These are phyloP conservation scores for Spilogale gracilis DNA, from an alignment of 2,113 vertebrate genomes.

Conservation along the genomic window DNA sequence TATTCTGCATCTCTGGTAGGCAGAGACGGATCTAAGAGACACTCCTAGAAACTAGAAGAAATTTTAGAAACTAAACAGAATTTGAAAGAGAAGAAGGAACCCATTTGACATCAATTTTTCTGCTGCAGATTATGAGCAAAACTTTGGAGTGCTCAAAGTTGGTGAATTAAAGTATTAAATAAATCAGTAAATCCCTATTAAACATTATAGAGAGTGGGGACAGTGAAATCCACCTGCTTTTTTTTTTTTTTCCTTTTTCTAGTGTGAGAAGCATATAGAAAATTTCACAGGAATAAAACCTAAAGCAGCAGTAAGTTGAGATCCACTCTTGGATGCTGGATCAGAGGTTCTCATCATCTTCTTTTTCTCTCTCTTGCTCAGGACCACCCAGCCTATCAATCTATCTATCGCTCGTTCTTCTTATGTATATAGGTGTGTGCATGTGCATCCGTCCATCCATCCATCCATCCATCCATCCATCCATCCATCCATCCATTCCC, in stretches of 20 bases:
- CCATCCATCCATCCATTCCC: neutral
- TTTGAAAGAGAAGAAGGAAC: neutral
- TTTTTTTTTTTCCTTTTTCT: neutral
- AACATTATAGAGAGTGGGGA: neutral
- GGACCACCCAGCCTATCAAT: neutral
- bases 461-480: neutral
- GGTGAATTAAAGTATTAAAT: neutral
- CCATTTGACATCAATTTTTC: neutral
- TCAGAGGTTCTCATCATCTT: neutral
- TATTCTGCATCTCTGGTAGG: neutral
- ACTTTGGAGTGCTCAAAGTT: neutral
- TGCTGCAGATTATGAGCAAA: neutral
- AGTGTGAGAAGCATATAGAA: neutral
- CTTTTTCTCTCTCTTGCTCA: neutral
- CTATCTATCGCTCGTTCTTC: neutral
- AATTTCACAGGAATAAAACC: neutral
- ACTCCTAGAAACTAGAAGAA: neutral
- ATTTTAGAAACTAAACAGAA: neutral
- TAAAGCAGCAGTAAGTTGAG: neutral
- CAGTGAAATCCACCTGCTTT: neutral
- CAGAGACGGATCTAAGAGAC: neutral
- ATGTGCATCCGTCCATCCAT: neutral
- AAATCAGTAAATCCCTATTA: neutral
- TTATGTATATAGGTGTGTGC: neutral
- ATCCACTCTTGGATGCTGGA: neutral